Conservation (phyloP, 2,797 vertebrate species). For the Sarcoramphus papa region DNA sequence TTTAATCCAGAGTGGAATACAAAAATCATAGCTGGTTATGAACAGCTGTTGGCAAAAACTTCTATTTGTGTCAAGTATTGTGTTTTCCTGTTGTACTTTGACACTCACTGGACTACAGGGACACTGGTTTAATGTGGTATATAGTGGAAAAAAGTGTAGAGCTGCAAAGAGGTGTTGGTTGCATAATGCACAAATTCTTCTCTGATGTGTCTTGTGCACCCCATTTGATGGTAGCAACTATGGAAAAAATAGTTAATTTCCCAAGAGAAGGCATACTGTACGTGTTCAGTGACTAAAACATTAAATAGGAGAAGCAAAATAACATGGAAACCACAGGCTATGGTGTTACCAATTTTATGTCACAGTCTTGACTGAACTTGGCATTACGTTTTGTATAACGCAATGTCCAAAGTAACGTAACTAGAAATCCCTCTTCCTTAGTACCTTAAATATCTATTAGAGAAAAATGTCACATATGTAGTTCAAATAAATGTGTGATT, state of each 20-base stretch:
- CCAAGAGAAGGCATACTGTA: not conserved
- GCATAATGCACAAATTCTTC: conserved; percentile 19
- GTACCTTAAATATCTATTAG: not conserved
- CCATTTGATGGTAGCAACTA: conserved; percentile 2
- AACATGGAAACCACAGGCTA: not conserved
- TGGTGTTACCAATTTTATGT: not conserved
- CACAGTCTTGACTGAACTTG: not conserved
- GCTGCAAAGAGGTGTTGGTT: not conserved
- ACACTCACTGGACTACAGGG: not conserved
- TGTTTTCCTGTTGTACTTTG: conserved; percentile 40
- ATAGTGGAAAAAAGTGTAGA: not conserved
- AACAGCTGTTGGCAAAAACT: conserved; percentile 16
- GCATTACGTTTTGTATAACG: not conserved
- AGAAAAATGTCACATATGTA: not conserved
- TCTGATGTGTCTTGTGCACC: not conserved
- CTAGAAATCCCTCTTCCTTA: not conserved
- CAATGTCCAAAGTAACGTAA: not conserved
- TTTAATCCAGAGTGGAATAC: not conserved
- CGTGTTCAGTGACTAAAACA: not conserved
- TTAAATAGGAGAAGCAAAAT: not conserved
- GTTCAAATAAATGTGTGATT: not conserved
- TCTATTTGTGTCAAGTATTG: not conserved
- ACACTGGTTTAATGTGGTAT: conserved; percentile 27
- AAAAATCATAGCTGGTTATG: not conserved
- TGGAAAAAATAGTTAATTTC: conserved; percentile 35